These are phyloP conservation scores for Nemurella pictetii DNA, from an alignment of 2,888 invertebrate species.

Conservation along the genomic window DNA sequence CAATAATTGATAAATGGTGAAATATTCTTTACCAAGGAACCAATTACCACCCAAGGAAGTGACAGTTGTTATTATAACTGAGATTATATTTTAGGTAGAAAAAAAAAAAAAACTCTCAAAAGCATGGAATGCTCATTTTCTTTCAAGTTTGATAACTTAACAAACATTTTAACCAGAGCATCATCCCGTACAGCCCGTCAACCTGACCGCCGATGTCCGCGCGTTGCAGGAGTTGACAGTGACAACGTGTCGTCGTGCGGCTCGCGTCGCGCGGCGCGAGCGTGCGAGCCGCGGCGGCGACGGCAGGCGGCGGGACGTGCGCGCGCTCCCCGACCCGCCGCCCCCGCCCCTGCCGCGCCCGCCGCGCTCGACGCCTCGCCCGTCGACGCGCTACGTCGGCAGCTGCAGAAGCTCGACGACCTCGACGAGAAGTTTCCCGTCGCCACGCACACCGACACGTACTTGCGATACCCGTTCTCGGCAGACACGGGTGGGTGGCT, in stretches of 20 bases:
- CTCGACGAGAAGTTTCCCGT: constrained; percentile 80
- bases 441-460: constrained; percentile 69
- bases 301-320: constrained; percentile 64
- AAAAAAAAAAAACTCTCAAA: too few relatives aligned
- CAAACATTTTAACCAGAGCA: too few relatives aligned
- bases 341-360: constrained; percentile 58
- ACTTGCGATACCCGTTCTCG: constrained; percentile 79
- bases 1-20: too few relatives aligned
- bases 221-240: constrained; percentile 34
- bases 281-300: constrained; percentile 53
- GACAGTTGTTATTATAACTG: too few relatives aligned
- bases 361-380: constrained; percentile 56
- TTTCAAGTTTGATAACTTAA: too few relatives aligned
- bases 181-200: too few relatives aligned
- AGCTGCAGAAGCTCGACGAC: constrained; percentile 78
- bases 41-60: too few relatives aligned
- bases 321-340: not conserved
- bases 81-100: too few relatives aligned
- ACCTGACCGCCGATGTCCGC: not conserved
- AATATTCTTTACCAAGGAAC: too few relatives aligned
- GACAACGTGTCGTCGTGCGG: constrained; percentile 38
- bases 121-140: too few relatives aligned
- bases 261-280: constrained; percentile 28
- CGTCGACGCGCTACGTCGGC: constrained; percentile 76
- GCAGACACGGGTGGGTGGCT: constrained; percentile 63